Percentiles rank a stretch among this genome's conserved stretches.
phyloP scores from a whole-genome alignment of 2,797 vertebrate genomes.

The Antennarius maculatus region DNA sequence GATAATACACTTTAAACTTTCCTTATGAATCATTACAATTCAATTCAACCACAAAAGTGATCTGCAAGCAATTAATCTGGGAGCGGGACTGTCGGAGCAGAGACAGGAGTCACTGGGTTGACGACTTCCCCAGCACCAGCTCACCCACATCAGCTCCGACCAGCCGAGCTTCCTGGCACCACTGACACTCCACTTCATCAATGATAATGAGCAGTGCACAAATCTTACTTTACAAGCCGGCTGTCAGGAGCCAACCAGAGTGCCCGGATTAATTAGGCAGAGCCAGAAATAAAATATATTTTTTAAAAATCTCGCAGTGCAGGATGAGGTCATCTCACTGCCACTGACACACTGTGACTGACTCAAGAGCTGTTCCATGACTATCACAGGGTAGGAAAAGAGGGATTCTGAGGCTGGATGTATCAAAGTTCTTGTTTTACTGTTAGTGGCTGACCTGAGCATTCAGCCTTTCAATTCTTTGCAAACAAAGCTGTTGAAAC shows the following conservation, averaged over 20 bases:
- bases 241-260: conserved; percentile 78
- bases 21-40: conserved; percentile 77
- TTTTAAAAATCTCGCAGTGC: conserved; percentile 34
- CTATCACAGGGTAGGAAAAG: conserved; percentile 17
- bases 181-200: conserved; percentile 79
- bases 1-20: conserved; percentile 68
- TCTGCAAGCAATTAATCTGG: conserved; percentile 76
- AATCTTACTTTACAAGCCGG: conserved; percentile 80
- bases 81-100: conserved; percentile 60
- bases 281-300: conserved; percentile 66
- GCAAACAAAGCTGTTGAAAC: conserved; percentile 29
- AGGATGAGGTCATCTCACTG: conserved; percentile 69
- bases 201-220: conserved; percentile 80
- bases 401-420: conserved; percentile 20
- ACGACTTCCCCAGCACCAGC: conserved; percentile 68
- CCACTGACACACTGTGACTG: conserved; percentile 51
- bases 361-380: conserved; percentile 47
- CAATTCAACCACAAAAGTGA: conserved; percentile 72
- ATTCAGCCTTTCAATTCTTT: conserved; percentile 17
- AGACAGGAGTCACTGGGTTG: conserved; percentile 70
- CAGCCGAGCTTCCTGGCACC: conserved; percentile 67
- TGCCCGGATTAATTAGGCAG: conserved; percentile 78
- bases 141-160: conserved; percentile 73
- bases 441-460: conserved; percentile 38
- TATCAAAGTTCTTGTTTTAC: conserved; percentile 53